Evolutionary conservation across 2,888 invertebrate species (phyloP).

Genomic region (Cosmorhoe ocellata): DNA sequence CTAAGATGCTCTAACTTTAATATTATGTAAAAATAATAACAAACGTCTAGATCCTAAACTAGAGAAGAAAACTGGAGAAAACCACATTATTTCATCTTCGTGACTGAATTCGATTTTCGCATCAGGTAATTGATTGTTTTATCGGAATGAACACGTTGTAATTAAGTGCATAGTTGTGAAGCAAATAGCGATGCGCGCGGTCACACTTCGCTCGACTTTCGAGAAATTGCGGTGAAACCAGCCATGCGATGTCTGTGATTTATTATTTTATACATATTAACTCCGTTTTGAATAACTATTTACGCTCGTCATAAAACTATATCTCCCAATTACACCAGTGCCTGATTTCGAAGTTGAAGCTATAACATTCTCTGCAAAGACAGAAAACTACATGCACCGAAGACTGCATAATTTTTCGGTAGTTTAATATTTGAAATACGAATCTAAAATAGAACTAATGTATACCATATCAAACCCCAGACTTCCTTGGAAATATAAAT

Average conservation of each 20-base stretch:
- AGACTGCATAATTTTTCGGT: no score
- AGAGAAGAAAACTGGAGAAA: constrained; percentile 24
- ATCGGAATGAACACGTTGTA: constrained; percentile 64
- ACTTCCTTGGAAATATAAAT: constrained; percentile 58
- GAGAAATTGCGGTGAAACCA: constrained; percentile 72
- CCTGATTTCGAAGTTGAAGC: no score
- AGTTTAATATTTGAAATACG: no score
- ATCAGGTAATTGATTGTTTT: constrained; percentile 44
- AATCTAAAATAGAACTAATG: constrained; percentile 23
- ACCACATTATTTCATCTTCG: constrained; percentile 37
- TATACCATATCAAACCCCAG: constrained; percentile 49
- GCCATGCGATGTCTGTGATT: constrained; percentile 52
- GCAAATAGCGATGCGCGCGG: constrained; percentile 70
- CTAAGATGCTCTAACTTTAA: no score
- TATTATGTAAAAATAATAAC: no score
- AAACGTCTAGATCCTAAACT: no score
- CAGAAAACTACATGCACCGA: no score
- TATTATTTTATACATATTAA: constrained; percentile 12
- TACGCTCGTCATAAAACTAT: no score
- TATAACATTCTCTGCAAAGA: no score
- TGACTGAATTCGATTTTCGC: constrained; percentile 54
- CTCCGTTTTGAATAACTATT: background rate
- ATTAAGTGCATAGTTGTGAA: constrained; percentile 67
- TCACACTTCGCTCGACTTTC: constrained; percentile 63
- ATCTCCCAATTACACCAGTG: no score